Conservation (phyloP, 2,113 vertebrate genomes). For the Tursiops truncatus region DNA sequence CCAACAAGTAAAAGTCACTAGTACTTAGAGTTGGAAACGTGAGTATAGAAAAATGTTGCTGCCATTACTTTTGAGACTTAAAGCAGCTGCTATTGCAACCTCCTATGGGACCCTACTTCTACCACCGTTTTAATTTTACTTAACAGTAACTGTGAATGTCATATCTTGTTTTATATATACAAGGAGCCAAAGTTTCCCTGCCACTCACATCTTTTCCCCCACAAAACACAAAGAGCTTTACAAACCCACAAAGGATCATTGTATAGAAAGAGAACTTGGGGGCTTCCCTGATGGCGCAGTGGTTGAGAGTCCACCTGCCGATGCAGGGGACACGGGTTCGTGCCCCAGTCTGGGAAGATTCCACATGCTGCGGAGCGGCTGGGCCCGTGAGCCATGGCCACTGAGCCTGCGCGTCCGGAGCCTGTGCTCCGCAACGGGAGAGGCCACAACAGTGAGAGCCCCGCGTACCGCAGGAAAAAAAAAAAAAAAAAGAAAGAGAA, state of each 20-base stretch:
- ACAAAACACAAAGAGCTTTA: constrained; percentile 52
- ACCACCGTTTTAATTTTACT: constrained; percentile 33
- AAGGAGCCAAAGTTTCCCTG: constrained; percentile 36
- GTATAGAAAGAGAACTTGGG: constrained; percentile 10
- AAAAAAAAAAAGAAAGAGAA: neutral
- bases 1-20: neutral
- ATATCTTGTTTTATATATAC: constrained; percentile 48
- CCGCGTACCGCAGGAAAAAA: too few relatives aligned
- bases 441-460: too few relatives aligned
- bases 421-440: too few relatives aligned
- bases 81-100: neutral
- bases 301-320: too few relatives aligned
- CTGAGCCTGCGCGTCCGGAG: too few relatives aligned
- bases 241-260: constrained; percentile 26
- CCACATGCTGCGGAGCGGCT: too few relatives aligned
- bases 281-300: too few relatives aligned
- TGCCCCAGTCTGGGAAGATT: too few relatives aligned
- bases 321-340: too few relatives aligned
- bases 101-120: neutral
- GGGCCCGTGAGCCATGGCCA: too few relatives aligned
- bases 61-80: neutral
- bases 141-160: constrained; percentile 37
- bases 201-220: neutral
- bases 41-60: neutral
- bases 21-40: neutral